Evolutionary conservation across 2,113 vertebrate genomes (phyloP).

Genomic region (Cheirogaleus medius): DNA sequence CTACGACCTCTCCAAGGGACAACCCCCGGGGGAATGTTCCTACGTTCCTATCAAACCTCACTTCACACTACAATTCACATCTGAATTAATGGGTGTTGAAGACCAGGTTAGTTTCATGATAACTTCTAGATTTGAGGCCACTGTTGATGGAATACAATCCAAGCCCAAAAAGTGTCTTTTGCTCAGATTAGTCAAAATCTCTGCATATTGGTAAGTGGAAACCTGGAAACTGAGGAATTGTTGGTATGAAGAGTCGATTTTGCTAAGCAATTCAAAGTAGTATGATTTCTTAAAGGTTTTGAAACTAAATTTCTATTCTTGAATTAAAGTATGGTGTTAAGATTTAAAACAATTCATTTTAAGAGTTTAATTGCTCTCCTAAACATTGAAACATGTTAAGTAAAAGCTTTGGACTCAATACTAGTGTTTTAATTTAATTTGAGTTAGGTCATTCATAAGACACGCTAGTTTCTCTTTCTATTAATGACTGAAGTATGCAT

Average conservation of each 20-base stretch:
- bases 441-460: not conserved
- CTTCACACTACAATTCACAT: not conserved
- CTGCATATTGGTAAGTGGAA: not conserved
- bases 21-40: not conserved
- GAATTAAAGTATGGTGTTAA: not conserved
- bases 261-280: not conserved
- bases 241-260: not conserved
- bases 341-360: not conserved
- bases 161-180: not conserved
- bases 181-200: not conserved
- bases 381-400: not conserved
- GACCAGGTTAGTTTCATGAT: not conserved
- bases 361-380: not conserved
- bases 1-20: not conserved
- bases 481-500: not conserved
- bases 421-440: conserved; percentile 4
- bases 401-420: not conserved
- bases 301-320: not conserved
- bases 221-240: not conserved
- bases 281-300: not conserved
- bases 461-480: not conserved
- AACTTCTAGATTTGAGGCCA: not conserved
- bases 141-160: not conserved
- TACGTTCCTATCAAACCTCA: not conserved
- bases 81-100: not conserved